Conservation (phyloP, 2,888 invertebrate genomes). For the Campoplex capitator region DNA sequence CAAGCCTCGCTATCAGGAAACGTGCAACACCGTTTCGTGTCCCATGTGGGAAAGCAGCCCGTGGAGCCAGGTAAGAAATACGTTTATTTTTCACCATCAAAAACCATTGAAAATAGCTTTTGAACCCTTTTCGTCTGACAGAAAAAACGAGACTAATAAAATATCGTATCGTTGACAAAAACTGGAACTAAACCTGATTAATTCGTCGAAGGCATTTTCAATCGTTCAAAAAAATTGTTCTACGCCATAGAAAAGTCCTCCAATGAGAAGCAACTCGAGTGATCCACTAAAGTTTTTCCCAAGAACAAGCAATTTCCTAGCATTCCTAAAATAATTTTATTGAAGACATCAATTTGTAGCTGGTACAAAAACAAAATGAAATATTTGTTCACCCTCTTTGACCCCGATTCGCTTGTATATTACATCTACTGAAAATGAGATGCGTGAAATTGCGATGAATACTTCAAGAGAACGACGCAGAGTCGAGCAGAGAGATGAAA, state of each 20-base stretch:
- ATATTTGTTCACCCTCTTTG: slow-evolving; percentile 33
- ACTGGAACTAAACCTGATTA: background rate
- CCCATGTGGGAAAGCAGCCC: slow-evolving; percentile 94
- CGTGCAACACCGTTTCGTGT: slow-evolving; percentile 94
- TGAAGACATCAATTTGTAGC: background rate
- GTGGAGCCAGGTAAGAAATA: slow-evolving; percentile 94
- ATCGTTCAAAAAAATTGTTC: background rate
- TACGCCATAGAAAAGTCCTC: background rate
- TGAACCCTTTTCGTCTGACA: no score
- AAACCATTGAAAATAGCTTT: background rate
- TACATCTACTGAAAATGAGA: slow-evolving; percentile 36
- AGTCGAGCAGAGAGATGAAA: slow-evolving; percentile 50
- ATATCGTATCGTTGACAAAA: background rate
- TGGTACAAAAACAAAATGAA: background rate
- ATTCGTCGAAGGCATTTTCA: background rate
- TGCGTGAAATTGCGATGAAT: slow-evolving; percentile 50
- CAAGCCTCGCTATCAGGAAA: slow-evolving; percentile 92
- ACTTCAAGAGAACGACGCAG: slow-evolving; percentile 42
- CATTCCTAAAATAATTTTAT: background rate
- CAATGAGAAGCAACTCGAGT: background rate
- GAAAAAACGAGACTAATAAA: background rate
- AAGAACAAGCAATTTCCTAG: no score
- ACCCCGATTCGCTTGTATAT: slow-evolving; percentile 33
- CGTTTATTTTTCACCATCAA: no score
- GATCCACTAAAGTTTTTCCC: no score